Conservation (phyloP, 2,888 invertebrate species). For the Malacosoma neustria region DNA sequence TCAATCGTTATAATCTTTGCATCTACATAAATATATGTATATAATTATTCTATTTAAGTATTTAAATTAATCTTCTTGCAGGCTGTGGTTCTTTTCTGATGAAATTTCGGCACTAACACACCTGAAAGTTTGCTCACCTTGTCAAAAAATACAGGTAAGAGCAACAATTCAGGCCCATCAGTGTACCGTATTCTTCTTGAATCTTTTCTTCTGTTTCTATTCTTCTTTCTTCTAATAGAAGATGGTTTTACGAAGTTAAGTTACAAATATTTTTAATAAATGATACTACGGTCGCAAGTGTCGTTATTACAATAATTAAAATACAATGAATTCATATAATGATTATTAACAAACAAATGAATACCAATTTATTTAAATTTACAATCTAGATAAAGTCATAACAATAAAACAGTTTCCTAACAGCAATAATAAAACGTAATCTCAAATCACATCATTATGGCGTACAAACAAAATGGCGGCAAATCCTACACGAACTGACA, state of each 20-base stretch:
- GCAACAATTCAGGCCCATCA: slow-evolving; percentile 89
- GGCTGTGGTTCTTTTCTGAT: slow-evolving; percentile 15
- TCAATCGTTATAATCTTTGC: too few species aligned
- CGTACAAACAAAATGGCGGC: slow-evolving; percentile 48
- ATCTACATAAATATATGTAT: not conserved
- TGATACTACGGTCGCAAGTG: too few species aligned
- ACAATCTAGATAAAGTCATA: slow-evolving; percentile 5
- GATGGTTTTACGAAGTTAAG: too few species aligned
- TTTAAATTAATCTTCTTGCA: too few species aligned
- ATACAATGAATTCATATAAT: not conserved
- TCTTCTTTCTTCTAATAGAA: slow-evolving; percentile 6
- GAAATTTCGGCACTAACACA: slow-evolving; percentile 79
- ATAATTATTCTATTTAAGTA: too few species aligned
- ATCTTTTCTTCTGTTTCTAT: slow-evolving; percentile 9
- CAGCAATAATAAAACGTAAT: slow-evolving; percentile 27
- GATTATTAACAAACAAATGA: slow-evolving; percentile 7
- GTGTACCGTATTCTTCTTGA: slow-evolving; percentile 56
- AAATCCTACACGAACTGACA: slow-evolving; percentile 56
- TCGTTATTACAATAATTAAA: too few species aligned
- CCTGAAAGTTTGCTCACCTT: slow-evolving; percentile 93
- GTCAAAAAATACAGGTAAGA: slow-evolving; percentile 80
- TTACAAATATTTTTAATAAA: too few species aligned
- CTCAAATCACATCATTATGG: slow-evolving; percentile 44
- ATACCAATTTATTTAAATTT: slow-evolving; percentile 11
- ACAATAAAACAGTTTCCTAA: slow-evolving; percentile 22